phyloP scores from a whole-genome alignment of 2,113 vertebrate species.

The Gila orcuttii region DNA sequence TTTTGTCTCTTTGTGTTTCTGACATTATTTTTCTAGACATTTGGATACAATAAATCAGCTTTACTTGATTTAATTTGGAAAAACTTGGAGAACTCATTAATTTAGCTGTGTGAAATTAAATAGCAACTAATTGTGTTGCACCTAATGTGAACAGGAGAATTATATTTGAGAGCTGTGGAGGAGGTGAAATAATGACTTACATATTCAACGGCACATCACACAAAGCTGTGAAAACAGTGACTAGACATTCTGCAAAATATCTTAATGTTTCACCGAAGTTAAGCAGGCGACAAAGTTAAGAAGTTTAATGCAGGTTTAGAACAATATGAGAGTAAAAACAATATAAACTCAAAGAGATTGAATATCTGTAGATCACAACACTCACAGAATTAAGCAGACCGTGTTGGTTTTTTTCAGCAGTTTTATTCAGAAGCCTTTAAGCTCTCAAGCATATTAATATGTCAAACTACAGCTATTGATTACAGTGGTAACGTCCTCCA shows the following conservation, averaged over 20 bases:
- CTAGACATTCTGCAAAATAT: neutral
- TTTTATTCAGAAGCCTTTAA: neutral
- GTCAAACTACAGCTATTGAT: slow-evolving; percentile 7
- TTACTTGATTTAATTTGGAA: neutral
- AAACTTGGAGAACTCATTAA: no score
- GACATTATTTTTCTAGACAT: neutral
- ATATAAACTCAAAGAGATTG: neutral
- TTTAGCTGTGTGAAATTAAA: no score
- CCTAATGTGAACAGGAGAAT: no score
- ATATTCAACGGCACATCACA: no score
- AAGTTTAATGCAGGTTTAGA: neutral
- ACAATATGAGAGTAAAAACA: neutral
- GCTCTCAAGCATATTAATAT: slow-evolving; percentile 15
- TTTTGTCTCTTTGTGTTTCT: neutral
- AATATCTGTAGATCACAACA: neutral
- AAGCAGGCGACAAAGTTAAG: neutral
- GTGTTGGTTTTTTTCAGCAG: neutral
- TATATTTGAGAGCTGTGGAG: no score
- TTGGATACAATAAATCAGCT: no score
- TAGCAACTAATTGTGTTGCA: no score
- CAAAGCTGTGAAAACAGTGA: neutral
- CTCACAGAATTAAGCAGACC: neutral
- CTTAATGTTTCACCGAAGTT: neutral
- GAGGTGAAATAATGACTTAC: no score
- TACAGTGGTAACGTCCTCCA: neutral